A percentile compares a stretch with the other conserved stretches of the same genome.
Conservation (phyloP, 2,888 invertebrate genomes). For the Coleophora flavipennella region DNA sequence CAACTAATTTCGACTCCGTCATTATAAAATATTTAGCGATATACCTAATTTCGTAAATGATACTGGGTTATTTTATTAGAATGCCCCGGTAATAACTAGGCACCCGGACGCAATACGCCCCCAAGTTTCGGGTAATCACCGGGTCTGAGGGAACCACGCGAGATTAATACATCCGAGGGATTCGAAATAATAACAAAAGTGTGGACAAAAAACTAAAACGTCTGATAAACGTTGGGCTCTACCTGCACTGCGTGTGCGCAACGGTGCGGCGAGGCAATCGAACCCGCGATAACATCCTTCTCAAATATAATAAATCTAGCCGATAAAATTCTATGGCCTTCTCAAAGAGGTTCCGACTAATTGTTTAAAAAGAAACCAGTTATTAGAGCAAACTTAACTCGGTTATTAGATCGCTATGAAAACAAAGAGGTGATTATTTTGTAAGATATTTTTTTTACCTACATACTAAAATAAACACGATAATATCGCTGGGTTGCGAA, state of each 20-base stretch:
- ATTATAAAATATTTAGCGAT: slow-evolving; percentile 73
- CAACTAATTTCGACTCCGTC: slow-evolving; percentile 47
- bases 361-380: slow-evolving; percentile 55
- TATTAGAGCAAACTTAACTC: slow-evolving; percentile 49
- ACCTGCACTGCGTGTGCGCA: slow-evolving; percentile 46
- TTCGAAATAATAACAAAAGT: slow-evolving; percentile 59
- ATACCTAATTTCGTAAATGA: slow-evolving; percentile 67
- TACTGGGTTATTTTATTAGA: slow-evolving; percentile 64
- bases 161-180: slow-evolving; percentile 69
- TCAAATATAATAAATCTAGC: slow-evolving; percentile 67
- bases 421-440: too few relatives aligned
- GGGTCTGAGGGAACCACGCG: slow-evolving; percentile 57
- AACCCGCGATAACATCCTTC: slow-evolving; percentile 56
- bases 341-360: slow-evolving; percentile 53
- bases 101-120: slow-evolving; percentile 67
- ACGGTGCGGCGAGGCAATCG: slow-evolving; percentile 38
- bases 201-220: slow-evolving; percentile 64
- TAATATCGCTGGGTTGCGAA: slow-evolving; percentile 4
- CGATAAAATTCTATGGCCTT: slow-evolving; percentile 55
- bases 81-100: slow-evolving; percentile 66
- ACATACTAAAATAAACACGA: slow-evolving; percentile 7
- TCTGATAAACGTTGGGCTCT: slow-evolving; percentile 59
- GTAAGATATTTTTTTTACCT: too few relatives aligned
- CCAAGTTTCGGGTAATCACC: slow-evolving; percentile 65
- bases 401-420: slow-evolving; percentile 13